Evolutionary conservation across 1,140 invertebrate genomes (phyloP), one percentile per base, ranked within the genome.

Genomic region (Papilio glaucus): DNA sequence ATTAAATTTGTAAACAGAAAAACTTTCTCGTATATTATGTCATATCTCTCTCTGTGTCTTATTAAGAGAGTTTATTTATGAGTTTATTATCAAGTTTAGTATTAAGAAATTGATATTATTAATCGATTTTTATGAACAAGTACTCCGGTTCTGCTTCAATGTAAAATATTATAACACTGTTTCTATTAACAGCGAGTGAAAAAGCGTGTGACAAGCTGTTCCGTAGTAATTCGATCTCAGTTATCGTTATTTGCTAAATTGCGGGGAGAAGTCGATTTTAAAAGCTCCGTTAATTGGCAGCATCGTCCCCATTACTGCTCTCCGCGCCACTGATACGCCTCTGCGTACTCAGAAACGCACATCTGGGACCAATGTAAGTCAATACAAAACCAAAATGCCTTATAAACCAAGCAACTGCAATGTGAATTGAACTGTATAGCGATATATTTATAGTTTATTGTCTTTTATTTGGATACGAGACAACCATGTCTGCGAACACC

Each of bases 301-400:
- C 78, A 79, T 82, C 81, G 81, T 82, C 81, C 83, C 81, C 81
- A 86, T 84, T 85, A 85, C 81, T n/a, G 76, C 68, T 84, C 70
- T 73, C 79, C 65, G 73, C 75, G 82, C 82, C 80, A 84, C 80
- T 79, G 85, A 88, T 87, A 87, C 81, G 80, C 75, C 79, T 84
- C 80, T 80, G 80, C 82, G 71, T 77, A 81, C 74, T 80, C 79
- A 81, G 83, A 88, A 68, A 85, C 87, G 89, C 89, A 92, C 90
- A 92, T 92, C 90, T 92, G 90, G 90, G 88, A 90, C 89, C 85
- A 84, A 91, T 90, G 85, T 85, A 83, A 77, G 72, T 65, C 65
- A 68, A 67, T 10, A 65, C 72, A 83, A 39, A 53, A 62, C 61
- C 57, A 60, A 74, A 88, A 85, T 26, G 75, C 41, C 74, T 38